Percentiles rank a stretch among this genome's conserved stretches.
These are phyloP conservation scores for Tetragonula clypearis DNA, from an alignment of 1,140 invertebrate genomes.

Conservation along the genomic window DNA sequence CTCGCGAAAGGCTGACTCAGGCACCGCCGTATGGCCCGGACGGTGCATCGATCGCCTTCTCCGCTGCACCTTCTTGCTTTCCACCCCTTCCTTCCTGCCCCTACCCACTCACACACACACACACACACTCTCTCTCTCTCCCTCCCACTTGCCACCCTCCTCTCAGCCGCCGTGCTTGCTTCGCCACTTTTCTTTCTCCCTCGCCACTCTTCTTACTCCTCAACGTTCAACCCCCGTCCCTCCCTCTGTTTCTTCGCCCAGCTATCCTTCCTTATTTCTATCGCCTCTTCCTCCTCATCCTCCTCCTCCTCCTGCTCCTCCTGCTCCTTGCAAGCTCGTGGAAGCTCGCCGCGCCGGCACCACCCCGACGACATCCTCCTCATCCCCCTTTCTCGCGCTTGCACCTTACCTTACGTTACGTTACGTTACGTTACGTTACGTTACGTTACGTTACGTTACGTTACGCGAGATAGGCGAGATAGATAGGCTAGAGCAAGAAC, in stretches of 20 bases:
- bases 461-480: too few relatives aligned
- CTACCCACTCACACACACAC: not conserved
- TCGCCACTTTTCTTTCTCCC: constrained; percentile 28
- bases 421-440: too few relatives aligned
- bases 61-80: constrained; percentile 62
- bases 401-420: constrained; percentile 32
- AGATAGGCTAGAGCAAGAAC: constrained; percentile 39
- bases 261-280: constrained; percentile 30
- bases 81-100: not conserved
- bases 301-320: not conserved
- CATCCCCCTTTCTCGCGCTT: constrained; percentile 28
- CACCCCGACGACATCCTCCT: not conserved
- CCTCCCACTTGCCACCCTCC: not conserved
- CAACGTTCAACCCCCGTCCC: not conserved
- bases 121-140: not conserved
- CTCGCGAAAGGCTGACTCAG: constrained; percentile 71
- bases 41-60: constrained; percentile 73
- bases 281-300: not conserved
- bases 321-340: not conserved
- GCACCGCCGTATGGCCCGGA: constrained; percentile 66
- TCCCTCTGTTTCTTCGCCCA: constrained; percentile 24
- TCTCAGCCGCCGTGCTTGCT: not conserved
- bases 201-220: too few relatives aligned
- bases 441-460: too few relatives aligned
- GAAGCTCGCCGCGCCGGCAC: not conserved